Base-by-base conservation (phyloP, 2,797 vertebrate genomes). In the Anomalospiza imberbis region DNA sequence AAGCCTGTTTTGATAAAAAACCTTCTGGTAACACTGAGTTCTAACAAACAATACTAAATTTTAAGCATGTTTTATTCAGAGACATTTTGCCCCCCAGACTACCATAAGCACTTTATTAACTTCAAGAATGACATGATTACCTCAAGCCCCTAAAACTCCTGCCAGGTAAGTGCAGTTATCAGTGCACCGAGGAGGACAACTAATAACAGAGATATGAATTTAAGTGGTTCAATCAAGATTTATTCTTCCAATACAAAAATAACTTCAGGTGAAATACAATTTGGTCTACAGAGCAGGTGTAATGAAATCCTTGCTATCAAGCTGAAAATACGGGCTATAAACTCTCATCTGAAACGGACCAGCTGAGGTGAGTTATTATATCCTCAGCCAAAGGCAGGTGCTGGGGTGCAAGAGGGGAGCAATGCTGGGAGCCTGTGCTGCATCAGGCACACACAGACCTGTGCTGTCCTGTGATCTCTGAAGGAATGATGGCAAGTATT, bases 201-300 rank as follows among this genome's bases (percentile, higher is more conserved):
- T 88, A 78, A 89, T 58, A 82, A 85, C 68, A 96, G 85, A 77
- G 58, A 61, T 40, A 89, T 36, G 89, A 93, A 90, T 38, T 62
- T 34, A 45, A 92, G 68, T 26, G 6, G 29, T 62, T 94, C 89
- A 75, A 94, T 84, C 70, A 70, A 90, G 79, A 94, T 94, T 88
- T 94, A 96, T 78, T 86, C 80, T 75, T 75, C 51, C 68, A 78
- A 80, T 93, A 91, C 94, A 94, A 93, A 89, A 76, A 87, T 73
- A 91, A 92, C 92, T 86, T 75, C 76, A 84, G 73, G 62, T 88
- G 71, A 95, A 94, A 94, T 90, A 80, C 86, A 83, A 79, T 72
- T 94, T 84, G 76, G 42, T 95, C 89, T 72, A 25, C 61, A 80
- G 83, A 88, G 88, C 70, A 80, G 73, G 38, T 66, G 55, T 84